Evolutionary conservation across 1,140 invertebrate genomes (phyloP).

Genomic region (Drosophila cardini): DNA sequence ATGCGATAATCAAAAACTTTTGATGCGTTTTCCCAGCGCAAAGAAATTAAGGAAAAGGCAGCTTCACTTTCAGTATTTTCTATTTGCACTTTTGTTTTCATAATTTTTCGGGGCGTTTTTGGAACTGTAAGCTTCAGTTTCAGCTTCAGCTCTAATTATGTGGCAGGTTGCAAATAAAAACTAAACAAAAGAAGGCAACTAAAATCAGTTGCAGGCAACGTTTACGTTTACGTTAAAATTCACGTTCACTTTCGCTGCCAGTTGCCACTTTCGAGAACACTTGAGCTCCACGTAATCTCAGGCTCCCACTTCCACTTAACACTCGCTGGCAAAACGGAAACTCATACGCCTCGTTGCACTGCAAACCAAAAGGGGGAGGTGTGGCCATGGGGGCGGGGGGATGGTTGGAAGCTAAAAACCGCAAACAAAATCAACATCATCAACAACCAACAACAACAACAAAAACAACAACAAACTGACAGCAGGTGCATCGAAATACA

Average conservation of each 20-base stretch:
- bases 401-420: background rate
- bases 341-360: slow-evolving; percentile 72
- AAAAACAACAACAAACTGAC: slow-evolving; percentile 12
- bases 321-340: slow-evolving; percentile 56
- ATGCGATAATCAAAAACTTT: slow-evolving; percentile 49
- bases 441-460: background rate
- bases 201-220: slow-evolving; percentile 24
- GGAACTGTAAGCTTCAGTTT: slow-evolving; percentile 19
- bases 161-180: slow-evolving; percentile 22
- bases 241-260: slow-evolving; percentile 60
- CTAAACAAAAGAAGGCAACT: too few species aligned
- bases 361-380: background rate
- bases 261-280: slow-evolving; percentile 55
- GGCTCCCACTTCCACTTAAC: slow-evolving; percentile 26
- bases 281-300: slow-evolving; percentile 63
- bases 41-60: slow-evolving; percentile 12
- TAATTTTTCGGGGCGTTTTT: slow-evolving; percentile 4
- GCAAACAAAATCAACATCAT: slow-evolving; percentile 30
- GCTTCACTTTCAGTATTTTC: slow-evolving; percentile 59
- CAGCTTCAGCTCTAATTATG: slow-evolving; percentile 49
- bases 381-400: background rate
- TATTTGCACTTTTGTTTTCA: slow-evolving; percentile 10
- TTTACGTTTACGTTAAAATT: slow-evolving; percentile 48
- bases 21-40: slow-evolving; percentile 39
- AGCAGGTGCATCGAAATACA: slow-evolving; percentile 56